Percentiles rank a stretch among this genome's conserved stretches.
Conservation (phyloP, 2,888 invertebrate species). For the Thymelicus sylvestris region DNA sequence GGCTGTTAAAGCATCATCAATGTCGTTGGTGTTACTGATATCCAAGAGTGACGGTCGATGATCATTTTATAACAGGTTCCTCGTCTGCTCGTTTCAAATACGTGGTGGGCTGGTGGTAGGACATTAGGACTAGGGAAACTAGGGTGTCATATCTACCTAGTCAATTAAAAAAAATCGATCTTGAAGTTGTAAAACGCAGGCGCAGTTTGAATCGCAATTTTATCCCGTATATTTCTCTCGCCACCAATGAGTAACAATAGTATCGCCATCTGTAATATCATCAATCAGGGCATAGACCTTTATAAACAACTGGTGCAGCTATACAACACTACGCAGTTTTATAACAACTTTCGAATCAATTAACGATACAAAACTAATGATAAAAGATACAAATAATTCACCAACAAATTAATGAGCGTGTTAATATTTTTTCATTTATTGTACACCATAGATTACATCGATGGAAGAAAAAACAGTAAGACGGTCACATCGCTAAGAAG, state of each 20-base stretch:
- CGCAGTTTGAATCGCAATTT: neutral
- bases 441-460: no score
- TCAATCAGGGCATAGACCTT: constrained; percentile 36
- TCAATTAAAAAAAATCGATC: no score
- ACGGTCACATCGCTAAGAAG: neutral
- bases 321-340: neutral
- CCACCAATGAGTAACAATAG: constrained; percentile 31
- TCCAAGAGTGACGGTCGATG: no score
- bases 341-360: neutral
- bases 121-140: no score
- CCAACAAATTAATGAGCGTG: neutral
- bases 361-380: neutral
- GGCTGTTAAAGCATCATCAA: no score
- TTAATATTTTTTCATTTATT: neutral
- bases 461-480: neutral
- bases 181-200: neutral
- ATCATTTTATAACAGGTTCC: no score
- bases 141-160: no score
- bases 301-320: constrained; percentile 24
- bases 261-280: constrained; percentile 37
- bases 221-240: constrained; percentile 15
- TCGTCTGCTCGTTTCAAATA: no score
- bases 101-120: no score
- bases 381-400: neutral
- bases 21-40: no score